Conservation (phyloP, 2,888 invertebrate genomes). For the Tanytarsus gracilentus region DNA sequence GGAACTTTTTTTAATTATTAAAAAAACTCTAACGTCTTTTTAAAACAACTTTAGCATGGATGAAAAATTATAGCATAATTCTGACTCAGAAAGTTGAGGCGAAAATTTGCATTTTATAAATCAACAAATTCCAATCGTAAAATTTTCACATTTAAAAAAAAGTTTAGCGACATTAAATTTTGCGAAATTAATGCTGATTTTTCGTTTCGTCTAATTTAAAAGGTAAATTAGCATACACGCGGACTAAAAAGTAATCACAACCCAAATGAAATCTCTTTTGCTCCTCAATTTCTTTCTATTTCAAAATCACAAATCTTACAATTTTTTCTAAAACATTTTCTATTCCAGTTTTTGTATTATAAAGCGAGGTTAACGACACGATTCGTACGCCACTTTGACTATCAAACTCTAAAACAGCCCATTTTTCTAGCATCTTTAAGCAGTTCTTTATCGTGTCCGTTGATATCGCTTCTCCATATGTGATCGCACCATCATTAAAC, state of each 20-base stretch:
- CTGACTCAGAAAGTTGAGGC: no score
- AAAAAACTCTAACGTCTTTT: no score
- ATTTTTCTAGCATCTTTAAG: conserved; percentile 67
- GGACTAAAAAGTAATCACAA: not conserved
- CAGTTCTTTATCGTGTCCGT: conserved; percentile 81
- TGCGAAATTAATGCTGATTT: no score
- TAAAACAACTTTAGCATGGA: no score
- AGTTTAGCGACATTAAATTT: no score
- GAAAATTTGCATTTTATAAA: no score
- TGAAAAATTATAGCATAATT: no score
- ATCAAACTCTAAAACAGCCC: conserved; percentile 63
- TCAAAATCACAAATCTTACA: conserved; percentile 31
- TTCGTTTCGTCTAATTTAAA: no score
- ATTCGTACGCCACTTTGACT: conserved; percentile 42
- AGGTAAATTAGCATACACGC: no score
- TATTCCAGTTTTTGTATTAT: conserved; percentile 41
- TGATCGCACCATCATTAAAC: conserved; percentile 49
- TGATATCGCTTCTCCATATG: conserved; percentile 73
- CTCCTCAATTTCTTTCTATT: not conserved
- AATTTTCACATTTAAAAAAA: no score
- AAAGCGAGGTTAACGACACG: conserved; percentile 43
- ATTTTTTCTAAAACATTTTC: conserved; percentile 39
- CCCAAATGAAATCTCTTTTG: not conserved
- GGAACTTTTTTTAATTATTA: no score
- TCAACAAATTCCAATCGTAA: no score